A percentile compares a stretch with the other conserved stretches of the same genome.
Evolutionary conservation across 2,888 invertebrate genomes (phyloP).

Genomic region (Pristionchus entomophagus): DNA sequence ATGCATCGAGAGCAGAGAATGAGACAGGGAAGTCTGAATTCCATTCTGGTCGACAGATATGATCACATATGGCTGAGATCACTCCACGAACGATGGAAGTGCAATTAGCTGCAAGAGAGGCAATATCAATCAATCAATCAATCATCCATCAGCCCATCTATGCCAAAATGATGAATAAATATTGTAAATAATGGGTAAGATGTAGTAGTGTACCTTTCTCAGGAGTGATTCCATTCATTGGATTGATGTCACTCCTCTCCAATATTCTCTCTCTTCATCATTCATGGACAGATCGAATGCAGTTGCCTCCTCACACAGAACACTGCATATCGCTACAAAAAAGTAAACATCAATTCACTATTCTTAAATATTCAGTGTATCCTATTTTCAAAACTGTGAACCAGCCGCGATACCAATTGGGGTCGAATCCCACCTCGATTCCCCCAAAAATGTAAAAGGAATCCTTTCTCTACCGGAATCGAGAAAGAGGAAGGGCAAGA

Average conservation of each 20-base stretch:
- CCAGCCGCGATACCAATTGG: too few species aligned
- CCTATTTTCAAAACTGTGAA: too few species aligned
- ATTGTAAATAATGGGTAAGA: background rate
- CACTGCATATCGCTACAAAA: conserved; percentile 59
- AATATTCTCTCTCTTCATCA: conserved; percentile 61
- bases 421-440: too few species aligned
- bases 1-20: conserved; percentile 71
- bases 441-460: too few species aligned
- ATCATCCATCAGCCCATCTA: too few species aligned
- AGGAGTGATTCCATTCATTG: conserved; percentile 53
- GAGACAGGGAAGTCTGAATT: conserved; percentile 57
- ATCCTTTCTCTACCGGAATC: too few species aligned
- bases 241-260: conserved; percentile 53
- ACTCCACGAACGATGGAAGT: conserved; percentile 71
- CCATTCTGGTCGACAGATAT: conserved; percentile 64
- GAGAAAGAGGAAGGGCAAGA: too few species aligned
- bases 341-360: background rate
- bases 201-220: conserved; percentile 56
- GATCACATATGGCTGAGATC: conserved; percentile 73
- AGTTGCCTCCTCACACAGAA: conserved; percentile 66
- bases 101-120: conserved; percentile 52
- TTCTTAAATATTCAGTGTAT: background rate
- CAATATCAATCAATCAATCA: background rate
- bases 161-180: too few species aligned
- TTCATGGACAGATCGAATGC: conserved; percentile 63